Conservation (phyloP, 2,888 invertebrate species). For the Patella caerulea region DNA sequence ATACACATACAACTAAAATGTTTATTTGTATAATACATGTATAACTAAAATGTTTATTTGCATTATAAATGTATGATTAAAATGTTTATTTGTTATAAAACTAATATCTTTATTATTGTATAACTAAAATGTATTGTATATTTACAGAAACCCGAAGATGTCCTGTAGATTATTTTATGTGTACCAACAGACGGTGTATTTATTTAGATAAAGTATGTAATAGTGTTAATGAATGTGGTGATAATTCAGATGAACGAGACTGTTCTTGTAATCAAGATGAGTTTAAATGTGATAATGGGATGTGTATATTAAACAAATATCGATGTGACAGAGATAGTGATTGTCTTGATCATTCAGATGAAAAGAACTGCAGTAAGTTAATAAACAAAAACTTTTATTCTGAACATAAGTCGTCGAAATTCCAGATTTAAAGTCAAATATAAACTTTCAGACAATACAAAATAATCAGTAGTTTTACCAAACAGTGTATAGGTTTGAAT, state of each 20-base stretch:
- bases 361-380: constrained; percentile 72
- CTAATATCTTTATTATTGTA: too few species aligned
- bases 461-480: too few species aligned
- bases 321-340: constrained; percentile 77
- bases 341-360: constrained; percentile 78
- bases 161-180: constrained; percentile 78
- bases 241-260: constrained; percentile 54
- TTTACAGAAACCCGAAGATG: constrained; percentile 63
- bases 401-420: too few species aligned
- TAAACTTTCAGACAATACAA: too few species aligned
- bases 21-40: too few species aligned
- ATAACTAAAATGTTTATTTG: too few species aligned
- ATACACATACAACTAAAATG: too few species aligned
- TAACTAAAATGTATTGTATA: not conserved
- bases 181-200: constrained; percentile 80
- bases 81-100: too few species aligned
- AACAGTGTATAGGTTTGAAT: too few species aligned
- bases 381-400: too few species aligned
- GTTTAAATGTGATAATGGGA: constrained; percentile 68
- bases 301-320: constrained; percentile 67
- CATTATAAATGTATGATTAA: too few species aligned
- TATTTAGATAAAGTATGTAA: constrained; percentile 81
- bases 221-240: constrained; percentile 58
- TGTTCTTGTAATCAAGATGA: constrained; percentile 57
- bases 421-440: too few species aligned